Evolutionary conservation across 1,140 invertebrate genomes (phyloP), one percentile per base, ranked within the genome.

Genomic region (Drosophila ogumai): DNA sequence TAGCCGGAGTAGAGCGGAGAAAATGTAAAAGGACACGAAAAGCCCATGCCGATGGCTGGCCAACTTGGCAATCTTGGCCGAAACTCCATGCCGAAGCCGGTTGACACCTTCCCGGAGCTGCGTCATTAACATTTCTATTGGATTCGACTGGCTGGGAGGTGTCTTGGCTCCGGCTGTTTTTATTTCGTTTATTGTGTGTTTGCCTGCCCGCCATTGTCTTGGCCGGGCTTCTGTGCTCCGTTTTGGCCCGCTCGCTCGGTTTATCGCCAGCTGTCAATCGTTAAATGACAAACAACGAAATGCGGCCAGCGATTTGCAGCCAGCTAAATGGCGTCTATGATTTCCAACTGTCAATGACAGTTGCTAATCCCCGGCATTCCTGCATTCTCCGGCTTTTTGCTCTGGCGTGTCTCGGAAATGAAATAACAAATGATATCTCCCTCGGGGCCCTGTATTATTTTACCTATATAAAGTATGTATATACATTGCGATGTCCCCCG

Each of bases 211-310:
- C 34, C 49, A 65, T 72, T 74, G 36, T 80, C 72, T 80, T 81
- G 63, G 46, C 72, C 34, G 25, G 31, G 44, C 50, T 61, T 34
- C 50, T 49, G 25, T 54, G 61, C 38, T 49, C 6, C 64, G 56
- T 72, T 68, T 76, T 63, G 19, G 60, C 47, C 61, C 44, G 46
- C 38, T 63, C 43, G 31, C 55, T 66, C 46, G 44, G 47, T 75
- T 88, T 88, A 88, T 90, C 85, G 66, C 50, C 63, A 72, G 73
- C 81, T 88, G 85, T 88, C 85, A 88, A 88, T 88, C 85, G 85
- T 75, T 90, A 90, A 88, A 88, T 90, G 84, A 90, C 85, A 88
- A 90, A 90, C 84, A 90, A 90, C 82, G 85, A 84, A 90, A 84
- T 84, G 75, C 69, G 84, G 71, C 65, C 41, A 49, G 52, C 58